phyloP scores from a whole-genome alignment of 2,888 invertebrate species.

The Harmothoe impar region DNA sequence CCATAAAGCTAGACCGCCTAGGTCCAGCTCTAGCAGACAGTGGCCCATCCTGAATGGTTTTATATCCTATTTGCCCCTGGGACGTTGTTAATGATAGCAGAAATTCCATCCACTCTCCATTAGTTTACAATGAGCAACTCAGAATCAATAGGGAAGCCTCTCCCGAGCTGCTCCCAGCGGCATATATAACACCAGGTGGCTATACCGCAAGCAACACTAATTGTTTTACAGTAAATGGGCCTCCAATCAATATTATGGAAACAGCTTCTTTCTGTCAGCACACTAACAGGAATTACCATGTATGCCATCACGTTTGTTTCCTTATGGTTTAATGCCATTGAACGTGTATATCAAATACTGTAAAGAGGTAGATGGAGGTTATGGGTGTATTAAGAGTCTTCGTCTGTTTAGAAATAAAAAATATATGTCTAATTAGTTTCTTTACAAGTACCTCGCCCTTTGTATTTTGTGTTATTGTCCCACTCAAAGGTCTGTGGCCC shows the following conservation, averaged over 20 bases:
- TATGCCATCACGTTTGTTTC: neutral
- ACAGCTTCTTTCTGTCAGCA: slow-evolving; percentile 23
- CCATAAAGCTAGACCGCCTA: neutral
- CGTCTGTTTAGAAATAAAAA: no score
- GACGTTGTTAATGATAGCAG: slow-evolving; percentile 49
- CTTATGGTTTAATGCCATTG: neutral
- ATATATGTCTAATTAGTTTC: no score
- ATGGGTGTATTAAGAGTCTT: no score
- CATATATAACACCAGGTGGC: slow-evolving; percentile 21
- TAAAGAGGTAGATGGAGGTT: no score
- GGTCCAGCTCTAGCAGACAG: neutral
- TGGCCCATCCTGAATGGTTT: neutral
- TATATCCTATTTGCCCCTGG: neutral
- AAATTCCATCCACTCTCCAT: slow-evolving; percentile 21
- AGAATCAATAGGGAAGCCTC: slow-evolving; percentile 32
- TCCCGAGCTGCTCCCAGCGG: neutral
- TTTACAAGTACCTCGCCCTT: no score
- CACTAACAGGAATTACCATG: neutral
- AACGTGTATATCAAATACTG: neutral
- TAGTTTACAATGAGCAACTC: slow-evolving; percentile 20
- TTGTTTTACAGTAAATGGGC: slow-evolving; percentile 39
- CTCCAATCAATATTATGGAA: neutral
- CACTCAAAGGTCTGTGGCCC: no score
- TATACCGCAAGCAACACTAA: neutral
- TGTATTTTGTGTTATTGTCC: no score